Percentiles rank a stretch among this genome's conserved stretches.
Evolutionary conservation across 2,113 vertebrate genomes (phyloP).

Genomic region (Podilymbus podiceps): DNA sequence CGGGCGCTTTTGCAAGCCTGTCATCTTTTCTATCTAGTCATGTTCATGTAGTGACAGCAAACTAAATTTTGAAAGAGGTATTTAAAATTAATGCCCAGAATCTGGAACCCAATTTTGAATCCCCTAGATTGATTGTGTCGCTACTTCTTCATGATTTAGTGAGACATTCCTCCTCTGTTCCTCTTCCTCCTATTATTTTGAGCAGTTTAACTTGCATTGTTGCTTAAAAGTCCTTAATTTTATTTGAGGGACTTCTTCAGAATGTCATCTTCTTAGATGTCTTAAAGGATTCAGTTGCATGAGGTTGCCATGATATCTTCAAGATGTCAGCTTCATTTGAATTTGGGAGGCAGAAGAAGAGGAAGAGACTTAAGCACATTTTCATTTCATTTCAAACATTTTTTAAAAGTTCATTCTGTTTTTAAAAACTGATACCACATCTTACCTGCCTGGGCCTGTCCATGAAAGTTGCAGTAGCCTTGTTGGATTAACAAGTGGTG

Average conservation of each 20-base stretch:
- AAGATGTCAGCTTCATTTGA: neutral
- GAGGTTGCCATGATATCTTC: neutral
- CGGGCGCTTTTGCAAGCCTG: rapidly evolving
- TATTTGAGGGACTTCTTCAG: neutral
- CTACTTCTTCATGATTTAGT: rapidly evolving
- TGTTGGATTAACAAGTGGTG: neutral
- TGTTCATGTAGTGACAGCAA: neutral
- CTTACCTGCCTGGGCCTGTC: neutral
- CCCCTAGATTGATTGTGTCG: neutral
- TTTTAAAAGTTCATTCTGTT: neutral
- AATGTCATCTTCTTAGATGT: neutral
- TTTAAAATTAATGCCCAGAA: neutral
- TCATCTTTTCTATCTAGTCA: neutral
- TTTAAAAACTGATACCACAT: neutral
- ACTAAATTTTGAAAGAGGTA: neutral
- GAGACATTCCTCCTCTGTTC: neutral
- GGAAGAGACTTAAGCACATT: neutral
- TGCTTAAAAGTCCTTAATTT: neutral
- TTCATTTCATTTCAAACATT: neutral
- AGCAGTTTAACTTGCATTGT: neutral
- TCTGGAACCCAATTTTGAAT: neutral
- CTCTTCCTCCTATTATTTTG: neutral
- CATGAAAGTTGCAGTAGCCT: neutral
- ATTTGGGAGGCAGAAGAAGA: neutral
- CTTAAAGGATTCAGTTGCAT: neutral